Evolutionary conservation across 64 coral and sea anemone species (phyloP).

Genomic region (Actinia tenebrosa): DNA sequence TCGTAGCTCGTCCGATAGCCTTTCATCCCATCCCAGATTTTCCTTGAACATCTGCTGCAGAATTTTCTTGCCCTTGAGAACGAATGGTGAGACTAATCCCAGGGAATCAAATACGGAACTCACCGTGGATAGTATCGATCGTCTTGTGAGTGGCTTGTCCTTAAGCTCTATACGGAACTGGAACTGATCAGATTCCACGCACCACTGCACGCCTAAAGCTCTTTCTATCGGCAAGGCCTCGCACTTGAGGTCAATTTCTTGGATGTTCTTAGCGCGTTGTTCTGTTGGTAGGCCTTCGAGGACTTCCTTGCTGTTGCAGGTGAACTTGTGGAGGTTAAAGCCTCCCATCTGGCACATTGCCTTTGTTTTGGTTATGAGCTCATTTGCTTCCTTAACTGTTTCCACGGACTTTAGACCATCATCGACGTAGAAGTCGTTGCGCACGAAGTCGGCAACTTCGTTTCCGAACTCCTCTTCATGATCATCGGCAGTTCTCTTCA

Average conservation of each 20-base stretch:
- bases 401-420: conserved; percentile 31
- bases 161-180: conserved; percentile 10
- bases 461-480: conserved; percentile 13
- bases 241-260: conserved; percentile 22
- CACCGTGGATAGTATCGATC: background rate
- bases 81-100: conserved; percentile 20
- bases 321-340: conserved; percentile 30
- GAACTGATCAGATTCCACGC: conserved; percentile 38
- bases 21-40: conserved; percentile 8
- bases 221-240: conserved; percentile 29
- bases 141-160: conserved; percentile 19
- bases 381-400: conserved; percentile 15
- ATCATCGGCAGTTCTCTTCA: conserved; percentile 32
- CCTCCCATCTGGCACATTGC: conserved; percentile 33
- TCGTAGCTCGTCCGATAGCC: background rate
- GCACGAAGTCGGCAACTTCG: conserved; percentile 16
- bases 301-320: conserved; percentile 36
- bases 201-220: conserved; percentile 37
- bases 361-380: conserved; percentile 10
- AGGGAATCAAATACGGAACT: conserved; percentile 33
- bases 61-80: conserved; percentile 32
- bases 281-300: conserved; percentile 17
- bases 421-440: conserved; percentile 38
- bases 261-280: conserved; percentile 35
- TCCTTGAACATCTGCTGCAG: conserved; percentile 20